Percentiles rank a stretch among this genome's conserved stretches.
phyloP scores from a whole-genome alignment of 2,113 vertebrate species.

The Ginglymostoma cirratum region DNA sequence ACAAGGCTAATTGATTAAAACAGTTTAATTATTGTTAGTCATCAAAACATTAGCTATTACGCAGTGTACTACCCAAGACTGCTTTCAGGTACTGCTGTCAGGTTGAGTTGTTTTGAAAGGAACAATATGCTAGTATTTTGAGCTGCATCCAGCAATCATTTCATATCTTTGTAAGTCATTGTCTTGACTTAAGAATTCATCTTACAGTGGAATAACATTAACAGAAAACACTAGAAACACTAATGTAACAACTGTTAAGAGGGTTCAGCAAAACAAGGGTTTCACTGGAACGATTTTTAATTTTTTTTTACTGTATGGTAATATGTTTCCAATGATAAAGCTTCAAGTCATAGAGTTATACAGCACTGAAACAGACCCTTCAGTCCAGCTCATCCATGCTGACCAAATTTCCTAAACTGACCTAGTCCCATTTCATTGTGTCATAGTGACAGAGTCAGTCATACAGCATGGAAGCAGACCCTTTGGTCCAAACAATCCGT shows the following conservation, averaged over 20 bases:
- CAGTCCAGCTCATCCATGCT: too few relatives aligned
- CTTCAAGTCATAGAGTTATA: too few relatives aligned
- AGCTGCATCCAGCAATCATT: neutral
- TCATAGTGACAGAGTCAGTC: too few relatives aligned
- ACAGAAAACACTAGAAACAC: neutral
- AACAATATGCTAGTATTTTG: neutral
- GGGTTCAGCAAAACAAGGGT: neutral
- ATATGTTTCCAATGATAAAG: neutral
- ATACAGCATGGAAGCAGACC: too few relatives aligned
- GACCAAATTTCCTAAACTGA: too few relatives aligned
- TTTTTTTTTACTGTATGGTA: neutral
- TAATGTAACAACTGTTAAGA: neutral
- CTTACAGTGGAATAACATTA: neutral
- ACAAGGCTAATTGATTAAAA: slow-evolving; percentile 57
- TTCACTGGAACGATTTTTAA: neutral
- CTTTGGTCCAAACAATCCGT: too few relatives aligned
- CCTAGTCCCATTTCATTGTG: too few relatives aligned
- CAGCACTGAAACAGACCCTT: too few relatives aligned
- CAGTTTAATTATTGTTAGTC: slow-evolving; percentile 53
- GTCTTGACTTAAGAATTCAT: neutral
- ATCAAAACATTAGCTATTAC: slow-evolving; percentile 48
- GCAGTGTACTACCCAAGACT: slow-evolving; percentile 43
- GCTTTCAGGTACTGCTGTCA: slow-evolving; percentile 46
- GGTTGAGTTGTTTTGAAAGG: slow-evolving; percentile 38
- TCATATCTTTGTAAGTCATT: neutral